phyloP scores from a whole-genome alignment of 37 sponge, comb jelly and placozoan genomes.

The Bolinopsis microptera region DNA sequence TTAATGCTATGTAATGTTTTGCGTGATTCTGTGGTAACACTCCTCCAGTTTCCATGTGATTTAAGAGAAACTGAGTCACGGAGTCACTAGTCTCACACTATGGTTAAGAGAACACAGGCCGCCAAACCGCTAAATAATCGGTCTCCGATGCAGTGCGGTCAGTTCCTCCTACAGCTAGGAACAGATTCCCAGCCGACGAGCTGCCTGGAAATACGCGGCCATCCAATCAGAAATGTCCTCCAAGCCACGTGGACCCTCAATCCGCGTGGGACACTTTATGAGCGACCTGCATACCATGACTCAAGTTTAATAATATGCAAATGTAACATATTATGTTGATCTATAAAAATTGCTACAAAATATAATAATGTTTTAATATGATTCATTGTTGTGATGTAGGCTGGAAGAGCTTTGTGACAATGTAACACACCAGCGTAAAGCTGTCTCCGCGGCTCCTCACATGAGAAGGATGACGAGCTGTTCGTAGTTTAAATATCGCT shows the following conservation, averaged over 20 bases:
- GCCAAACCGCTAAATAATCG: neutral
- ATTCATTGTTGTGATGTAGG: neutral
- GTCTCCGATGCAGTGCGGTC: neutral
- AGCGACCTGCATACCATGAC: constrained; percentile 40
- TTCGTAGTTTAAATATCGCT: neutral
- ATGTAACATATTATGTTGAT: constrained; percentile 37
- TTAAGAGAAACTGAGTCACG: neutral
- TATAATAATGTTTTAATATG: neutral
- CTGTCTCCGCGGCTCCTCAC: neutral
- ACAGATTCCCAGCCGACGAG: neutral
- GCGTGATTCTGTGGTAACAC: neutral
- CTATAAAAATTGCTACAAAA: neutral
- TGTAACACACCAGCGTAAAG: constrained; percentile 3
- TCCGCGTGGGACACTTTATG: neutral
- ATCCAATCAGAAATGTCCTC: neutral
- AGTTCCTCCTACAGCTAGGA: neutral
- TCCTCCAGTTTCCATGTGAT: neutral
- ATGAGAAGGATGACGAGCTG: neutral
- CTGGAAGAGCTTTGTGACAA: constrained; percentile 6
- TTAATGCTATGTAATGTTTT: no score
- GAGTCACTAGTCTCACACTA: neutral
- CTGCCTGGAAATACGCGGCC: neutral
- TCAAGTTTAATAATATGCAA: constrained; percentile 43
- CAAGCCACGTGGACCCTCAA: neutral
- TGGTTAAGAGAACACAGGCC: neutral